phyloP scores from a whole-genome alignment of 92 coral and sea anemone species.

The Epizoanthus stellaris region DNA sequence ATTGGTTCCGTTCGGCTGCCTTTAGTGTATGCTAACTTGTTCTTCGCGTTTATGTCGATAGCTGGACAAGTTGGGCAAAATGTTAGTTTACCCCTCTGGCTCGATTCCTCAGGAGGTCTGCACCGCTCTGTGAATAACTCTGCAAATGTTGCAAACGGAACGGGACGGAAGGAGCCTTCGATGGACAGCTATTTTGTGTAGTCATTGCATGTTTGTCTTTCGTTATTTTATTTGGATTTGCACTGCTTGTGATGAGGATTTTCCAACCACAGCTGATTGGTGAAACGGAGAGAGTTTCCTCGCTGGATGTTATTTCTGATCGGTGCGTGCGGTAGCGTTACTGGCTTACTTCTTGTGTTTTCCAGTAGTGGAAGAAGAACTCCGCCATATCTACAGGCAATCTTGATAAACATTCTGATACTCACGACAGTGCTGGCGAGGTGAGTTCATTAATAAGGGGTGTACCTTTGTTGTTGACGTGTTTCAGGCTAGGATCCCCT shows the following conservation, averaged over 20 bases:
- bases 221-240: conserved; percentile 24
- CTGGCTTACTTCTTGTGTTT: conserved; percentile 43
- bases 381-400: conserved; percentile 66
- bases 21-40: conserved; percentile 30
- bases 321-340: conserved; percentile 15
- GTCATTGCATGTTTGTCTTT: not conserved
- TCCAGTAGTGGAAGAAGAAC: conserved; percentile 59
- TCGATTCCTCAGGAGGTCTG: conserved; percentile 37
- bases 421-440: conserved; percentile 54
- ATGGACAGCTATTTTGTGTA: conserved; percentile 14
- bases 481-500: too few relatives aligned
- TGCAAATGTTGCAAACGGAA: not conserved
- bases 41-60: conserved; percentile 52
- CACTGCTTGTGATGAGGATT: not conserved
- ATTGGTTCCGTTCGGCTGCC: not conserved
- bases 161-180: not conserved
- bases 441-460: conserved; percentile 11
- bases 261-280: conserved; percentile 17
- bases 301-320: conserved; percentile 11
- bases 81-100: conserved; percentile 59
- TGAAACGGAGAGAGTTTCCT: conserved; percentile 47
- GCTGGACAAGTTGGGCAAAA: conserved; percentile 57
- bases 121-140: not conserved
- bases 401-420: conserved; percentile 47
- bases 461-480: too few relatives aligned